These are phyloP conservation scores for Salvator merianae DNA, from an alignment of 2,113 vertebrate genomes.

Conservation along the genomic window DNA sequence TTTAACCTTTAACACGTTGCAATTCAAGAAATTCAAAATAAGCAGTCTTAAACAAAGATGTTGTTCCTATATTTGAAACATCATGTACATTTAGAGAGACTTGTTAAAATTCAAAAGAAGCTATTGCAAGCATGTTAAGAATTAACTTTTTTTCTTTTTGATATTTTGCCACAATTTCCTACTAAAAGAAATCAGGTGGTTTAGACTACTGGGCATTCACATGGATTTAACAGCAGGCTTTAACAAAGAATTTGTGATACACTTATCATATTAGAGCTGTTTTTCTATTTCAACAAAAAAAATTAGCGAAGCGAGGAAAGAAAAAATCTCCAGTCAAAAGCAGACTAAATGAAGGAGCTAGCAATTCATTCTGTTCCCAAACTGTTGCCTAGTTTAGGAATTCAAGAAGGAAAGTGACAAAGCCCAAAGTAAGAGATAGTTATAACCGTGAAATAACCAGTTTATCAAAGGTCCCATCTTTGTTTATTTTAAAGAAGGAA, in stretches of 20 bases:
- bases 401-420: not conserved
- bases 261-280: not conserved
- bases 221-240: not conserved
- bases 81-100: not conserved
- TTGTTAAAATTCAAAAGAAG: slow-evolving; percentile 31
- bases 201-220: not conserved
- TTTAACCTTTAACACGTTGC: slow-evolving; percentile 64
- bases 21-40: slow-evolving; percentile 56
- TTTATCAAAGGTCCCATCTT: too few relatives aligned
- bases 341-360: not conserved
- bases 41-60: slow-evolving; percentile 25
- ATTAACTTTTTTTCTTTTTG: not conserved
- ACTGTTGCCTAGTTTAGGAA: not conserved
- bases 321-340: not conserved
- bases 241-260: not conserved
- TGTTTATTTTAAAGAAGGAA: too few relatives aligned
- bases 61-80: slow-evolving; percentile 40
- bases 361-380: too few relatives aligned
- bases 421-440: not conserved
- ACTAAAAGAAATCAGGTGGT: slow-evolving; percentile 2
- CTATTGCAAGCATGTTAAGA: not conserved
- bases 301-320: not conserved
- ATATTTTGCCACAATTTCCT: slow-evolving; percentile 13
- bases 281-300: not conserved
- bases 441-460: too few relatives aligned